Percentiles rank a stretch among this genome's conserved stretches.
Evolutionary conservation across 2,888 invertebrate genomes (phyloP).

Genomic region (Thumatha senex): DNA sequence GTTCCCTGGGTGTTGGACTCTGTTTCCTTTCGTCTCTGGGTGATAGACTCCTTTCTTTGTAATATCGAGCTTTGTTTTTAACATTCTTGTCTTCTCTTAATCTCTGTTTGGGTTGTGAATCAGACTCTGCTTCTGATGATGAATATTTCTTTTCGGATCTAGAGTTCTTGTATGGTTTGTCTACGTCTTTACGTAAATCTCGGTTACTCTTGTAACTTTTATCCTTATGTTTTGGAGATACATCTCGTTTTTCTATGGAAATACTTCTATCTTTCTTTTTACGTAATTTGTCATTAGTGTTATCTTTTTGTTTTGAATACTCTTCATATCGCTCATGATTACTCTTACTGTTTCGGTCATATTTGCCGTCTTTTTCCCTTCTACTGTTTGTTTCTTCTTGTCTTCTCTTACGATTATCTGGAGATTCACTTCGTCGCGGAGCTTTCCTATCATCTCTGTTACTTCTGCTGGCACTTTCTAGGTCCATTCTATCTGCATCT

Average conservation of each 20-base stretch:
- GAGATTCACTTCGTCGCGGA: slow-evolving; percentile 38
- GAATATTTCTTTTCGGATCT: slow-evolving; percentile 47
- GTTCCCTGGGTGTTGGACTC: slow-evolving; percentile 24
- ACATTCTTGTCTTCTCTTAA: slow-evolving; percentile 36
- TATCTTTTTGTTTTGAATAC: slow-evolving; percentile 40
- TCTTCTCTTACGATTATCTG: slow-evolving; percentile 37
- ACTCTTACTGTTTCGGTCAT: slow-evolving; percentile 42
- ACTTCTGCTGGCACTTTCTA: slow-evolving; percentile 37
- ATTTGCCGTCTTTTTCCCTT: slow-evolving; percentile 39
- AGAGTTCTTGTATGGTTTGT: slow-evolving; percentile 53
- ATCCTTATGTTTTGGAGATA: slow-evolving; percentile 55
- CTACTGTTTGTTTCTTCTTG: slow-evolving; percentile 25
- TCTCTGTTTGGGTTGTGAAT: slow-evolving; percentile 48
- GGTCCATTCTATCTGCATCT: slow-evolving; percentile 34
- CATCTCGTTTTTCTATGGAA: slow-evolving; percentile 52
- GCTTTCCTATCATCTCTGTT: slow-evolving; percentile 47
- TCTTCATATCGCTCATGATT: slow-evolving; percentile 53
- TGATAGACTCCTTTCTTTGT: slow-evolving; percentile 38
- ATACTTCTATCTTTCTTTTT: slow-evolving; percentile 53
- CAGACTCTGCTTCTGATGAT: slow-evolving; percentile 62
- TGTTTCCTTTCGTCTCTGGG: slow-evolving; percentile 1
- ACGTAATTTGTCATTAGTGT: slow-evolving; percentile 41
- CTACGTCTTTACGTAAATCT: slow-evolving; percentile 51
- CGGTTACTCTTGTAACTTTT: slow-evolving; percentile 49
- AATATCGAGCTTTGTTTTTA: slow-evolving; percentile 49